Percentiles rank a stretch among this genome's conserved stretches.
Conservation (phyloP, 2,113 vertebrate species). For the human (Homo sapiens) region DNA sequence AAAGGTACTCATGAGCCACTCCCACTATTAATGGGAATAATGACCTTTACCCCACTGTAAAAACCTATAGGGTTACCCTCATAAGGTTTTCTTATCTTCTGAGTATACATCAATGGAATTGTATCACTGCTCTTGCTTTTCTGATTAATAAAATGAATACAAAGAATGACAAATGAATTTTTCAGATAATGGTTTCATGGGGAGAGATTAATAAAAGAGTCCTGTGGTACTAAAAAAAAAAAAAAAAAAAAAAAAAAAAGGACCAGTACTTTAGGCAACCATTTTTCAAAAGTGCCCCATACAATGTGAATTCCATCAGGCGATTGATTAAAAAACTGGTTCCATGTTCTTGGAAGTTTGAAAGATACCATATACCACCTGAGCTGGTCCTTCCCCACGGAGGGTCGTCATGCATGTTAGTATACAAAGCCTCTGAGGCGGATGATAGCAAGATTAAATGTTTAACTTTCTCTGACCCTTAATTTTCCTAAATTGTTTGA, state of each 20-base stretch:
- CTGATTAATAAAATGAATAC: neutral
- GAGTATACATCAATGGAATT: neutral
- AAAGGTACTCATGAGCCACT: neutral
- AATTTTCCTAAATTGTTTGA: slow-evolving; percentile 1
- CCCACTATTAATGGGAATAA: neutral
- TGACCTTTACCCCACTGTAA: too few relatives aligned
- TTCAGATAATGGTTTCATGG: neutral
- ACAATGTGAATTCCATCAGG: neutral
- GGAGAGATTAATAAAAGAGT: neutral
- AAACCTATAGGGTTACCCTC: neutral
- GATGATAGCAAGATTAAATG: neutral
- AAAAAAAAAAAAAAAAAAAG: neutral
- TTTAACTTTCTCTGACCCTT: neutral
- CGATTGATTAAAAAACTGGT: neutral
- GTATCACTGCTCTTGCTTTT: neutral
- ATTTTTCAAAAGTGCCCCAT: neutral
- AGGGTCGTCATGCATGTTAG: neutral
- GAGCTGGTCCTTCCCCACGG: neutral
- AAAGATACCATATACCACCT: neutral
- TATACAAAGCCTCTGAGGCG: neutral
- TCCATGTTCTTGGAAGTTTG: neutral
- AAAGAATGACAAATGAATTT: neutral
- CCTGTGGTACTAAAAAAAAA: neutral
- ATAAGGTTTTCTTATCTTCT: neutral
- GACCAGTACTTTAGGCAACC: neutral